phyloP scores from a whole-genome alignment of 2,888 invertebrate species.

The Schizotus pectinicornis region DNA sequence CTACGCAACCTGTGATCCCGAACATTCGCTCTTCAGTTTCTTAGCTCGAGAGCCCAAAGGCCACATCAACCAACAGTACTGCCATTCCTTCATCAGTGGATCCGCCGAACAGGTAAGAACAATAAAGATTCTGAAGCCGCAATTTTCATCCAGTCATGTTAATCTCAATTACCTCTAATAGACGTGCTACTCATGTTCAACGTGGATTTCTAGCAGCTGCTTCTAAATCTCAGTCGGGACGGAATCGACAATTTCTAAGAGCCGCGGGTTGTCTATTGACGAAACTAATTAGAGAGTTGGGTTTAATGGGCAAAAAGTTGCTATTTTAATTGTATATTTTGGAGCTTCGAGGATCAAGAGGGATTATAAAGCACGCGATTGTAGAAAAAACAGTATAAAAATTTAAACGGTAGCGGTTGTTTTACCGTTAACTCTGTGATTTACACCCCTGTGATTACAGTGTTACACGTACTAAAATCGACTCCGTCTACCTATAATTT shows the following conservation, averaged over 20 bases:
- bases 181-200: not conserved
- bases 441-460: slow-evolving; percentile 51
- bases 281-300: no score
- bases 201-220: slow-evolving; percentile 1
- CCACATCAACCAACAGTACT: slow-evolving; percentile 74
- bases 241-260: no score
- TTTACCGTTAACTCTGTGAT: slow-evolving; percentile 39
- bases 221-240: not conserved
- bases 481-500: slow-evolving; percentile 49
- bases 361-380: not conserved
- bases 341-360: not conserved
- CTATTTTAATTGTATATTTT: not conserved
- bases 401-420: slow-evolving; percentile 38
- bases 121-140: not conserved
- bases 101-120: slow-evolving; percentile 76
- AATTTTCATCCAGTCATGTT: no score
- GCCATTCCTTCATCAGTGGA: slow-evolving; percentile 81
- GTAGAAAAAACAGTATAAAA: not conserved
- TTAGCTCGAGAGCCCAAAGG: slow-evolving; percentile 74
- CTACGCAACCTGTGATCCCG: slow-evolving; percentile 85
- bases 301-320: not conserved
- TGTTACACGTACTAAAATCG: slow-evolving; percentile 45
- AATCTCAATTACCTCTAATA: not conserved
- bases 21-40: slow-evolving; percentile 80
- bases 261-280: no score